These are phyloP conservation scores for Spinus olivaceus DNA, from an alignment of 2,797 vertebrate genomes.

Conservation along the genomic window DNA sequence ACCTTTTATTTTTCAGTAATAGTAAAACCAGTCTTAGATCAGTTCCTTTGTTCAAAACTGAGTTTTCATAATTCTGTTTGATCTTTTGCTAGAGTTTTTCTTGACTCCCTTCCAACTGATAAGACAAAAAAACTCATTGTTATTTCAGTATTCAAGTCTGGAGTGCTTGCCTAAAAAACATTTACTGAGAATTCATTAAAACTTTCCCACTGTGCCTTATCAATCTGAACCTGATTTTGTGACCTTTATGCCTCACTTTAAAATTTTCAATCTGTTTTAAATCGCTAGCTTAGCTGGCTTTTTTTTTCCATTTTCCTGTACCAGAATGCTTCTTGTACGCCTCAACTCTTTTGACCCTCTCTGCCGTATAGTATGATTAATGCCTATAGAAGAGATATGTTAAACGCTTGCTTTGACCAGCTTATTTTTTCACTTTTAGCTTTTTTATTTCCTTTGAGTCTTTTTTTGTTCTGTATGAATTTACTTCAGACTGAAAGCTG, in stretches of 20 bases:
- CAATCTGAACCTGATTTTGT: slow-evolving; percentile 32
- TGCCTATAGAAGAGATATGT: slow-evolving; percentile 13
- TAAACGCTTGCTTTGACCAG: slow-evolving; percentile 51
- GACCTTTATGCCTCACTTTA: slow-evolving; percentile 54
- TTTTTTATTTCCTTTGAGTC: slow-evolving; percentile 16
- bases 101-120: not conserved
- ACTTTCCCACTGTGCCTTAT: slow-evolving; percentile 24
- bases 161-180: slow-evolving; percentile 16
- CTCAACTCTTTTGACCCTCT: slow-evolving; percentile 24
- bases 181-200: slow-evolving; percentile 59
- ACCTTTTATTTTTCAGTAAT: not conserved
- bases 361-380: slow-evolving; percentile 18
- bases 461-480: slow-evolving; percentile 50
- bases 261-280: slow-evolving; percentile 57
- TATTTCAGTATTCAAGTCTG: not conserved
- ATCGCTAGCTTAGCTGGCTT: not conserved
- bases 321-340: slow-evolving; percentile 35
- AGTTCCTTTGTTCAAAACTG: not conserved
- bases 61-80: slow-evolving; percentile 13
- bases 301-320: not conserved
- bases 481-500: slow-evolving; percentile 15
- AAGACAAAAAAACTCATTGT: not conserved
- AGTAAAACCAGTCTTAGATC: not conserved
- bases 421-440: slow-evolving; percentile 38
- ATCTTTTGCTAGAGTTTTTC: slow-evolving; percentile 8